Conservation (phyloP, 92 coral and sea anemone species). For the Paragorgia papillata region DNA sequence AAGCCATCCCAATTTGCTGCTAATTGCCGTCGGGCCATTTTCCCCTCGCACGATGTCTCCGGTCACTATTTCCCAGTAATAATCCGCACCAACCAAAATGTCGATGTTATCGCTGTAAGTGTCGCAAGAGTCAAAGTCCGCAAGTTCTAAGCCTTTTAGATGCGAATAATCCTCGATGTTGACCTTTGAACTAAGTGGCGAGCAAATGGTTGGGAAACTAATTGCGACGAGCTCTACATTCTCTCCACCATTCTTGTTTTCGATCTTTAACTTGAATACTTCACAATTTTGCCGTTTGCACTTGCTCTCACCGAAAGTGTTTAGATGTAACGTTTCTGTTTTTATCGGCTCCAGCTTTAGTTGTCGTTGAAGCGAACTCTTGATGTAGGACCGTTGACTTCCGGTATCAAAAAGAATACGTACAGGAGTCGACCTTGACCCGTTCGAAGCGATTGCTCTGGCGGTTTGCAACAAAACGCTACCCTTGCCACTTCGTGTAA, state of each 20-base stretch:
- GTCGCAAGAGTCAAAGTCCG: neutral
- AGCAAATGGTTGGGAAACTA: neutral
- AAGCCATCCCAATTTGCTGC: conserved; percentile 51
- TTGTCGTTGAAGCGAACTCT: neutral
- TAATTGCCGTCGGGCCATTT: conserved; percentile 46
- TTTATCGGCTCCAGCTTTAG: neutral
- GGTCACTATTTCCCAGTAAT: conserved; percentile 18
- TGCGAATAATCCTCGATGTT: conserved; percentile 6
- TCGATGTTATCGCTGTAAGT: neutral
- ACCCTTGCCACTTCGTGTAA: no score
- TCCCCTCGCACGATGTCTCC: conserved; percentile 19
- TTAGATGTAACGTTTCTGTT: neutral
- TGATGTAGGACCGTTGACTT: neutral
- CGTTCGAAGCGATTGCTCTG: conserved; percentile 26
- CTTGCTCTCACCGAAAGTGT: neutral
- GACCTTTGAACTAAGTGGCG: neutral
- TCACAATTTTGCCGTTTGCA: conserved; percentile 4
- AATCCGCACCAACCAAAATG: conserved; percentile 19
- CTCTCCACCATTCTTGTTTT: neutral
- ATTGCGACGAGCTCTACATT: neutral
- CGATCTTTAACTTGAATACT: neutral
- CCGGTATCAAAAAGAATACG: neutral
- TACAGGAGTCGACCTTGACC: conserved; percentile 22
- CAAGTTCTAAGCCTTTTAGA: conserved; percentile 9
- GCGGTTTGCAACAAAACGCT: no score